phyloP scores from a whole-genome alignment of 92 coral and sea anemone species.

The Porites cylindrica region DNA sequence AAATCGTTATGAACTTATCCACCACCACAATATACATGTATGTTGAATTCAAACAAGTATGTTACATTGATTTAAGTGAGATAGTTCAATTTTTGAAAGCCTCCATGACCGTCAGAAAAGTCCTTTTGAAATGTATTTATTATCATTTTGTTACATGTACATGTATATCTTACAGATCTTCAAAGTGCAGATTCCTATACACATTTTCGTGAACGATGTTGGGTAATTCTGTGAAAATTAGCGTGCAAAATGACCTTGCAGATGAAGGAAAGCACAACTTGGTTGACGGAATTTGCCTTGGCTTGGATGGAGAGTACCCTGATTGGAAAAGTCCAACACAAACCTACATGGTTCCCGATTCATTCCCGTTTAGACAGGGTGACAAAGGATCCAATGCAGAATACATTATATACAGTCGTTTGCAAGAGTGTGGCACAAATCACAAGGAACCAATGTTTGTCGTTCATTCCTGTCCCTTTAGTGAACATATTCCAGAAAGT shows the following conservation, averaged over 20 bases:
- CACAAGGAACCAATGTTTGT: slow-evolving; percentile 60
- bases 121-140: no score
- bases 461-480: slow-evolving; percentile 39
- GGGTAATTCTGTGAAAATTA: no score
- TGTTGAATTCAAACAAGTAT: no score
- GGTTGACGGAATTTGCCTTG: background rate
- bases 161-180: no score
- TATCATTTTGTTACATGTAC: no score
- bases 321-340: background rate
- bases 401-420: background rate
- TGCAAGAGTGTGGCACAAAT: slow-evolving; percentile 16
- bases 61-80: no score
- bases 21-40: no score
- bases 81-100: no score
- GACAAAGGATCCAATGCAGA: slow-evolving; percentile 29
- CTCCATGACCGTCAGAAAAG: no score
- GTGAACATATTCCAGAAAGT: background rate
- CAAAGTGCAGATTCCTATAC: no score
- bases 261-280: background rate
- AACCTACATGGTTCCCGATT: background rate
- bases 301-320: background rate
- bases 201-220: no score
- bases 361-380: background rate
- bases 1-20: no score
- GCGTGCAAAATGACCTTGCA: background rate